A percentile compares a stretch with the other conserved stretches of the same genome.
Conservation (phyloP, 1,140 invertebrate species). For the Tetraneura akinire region DNA sequence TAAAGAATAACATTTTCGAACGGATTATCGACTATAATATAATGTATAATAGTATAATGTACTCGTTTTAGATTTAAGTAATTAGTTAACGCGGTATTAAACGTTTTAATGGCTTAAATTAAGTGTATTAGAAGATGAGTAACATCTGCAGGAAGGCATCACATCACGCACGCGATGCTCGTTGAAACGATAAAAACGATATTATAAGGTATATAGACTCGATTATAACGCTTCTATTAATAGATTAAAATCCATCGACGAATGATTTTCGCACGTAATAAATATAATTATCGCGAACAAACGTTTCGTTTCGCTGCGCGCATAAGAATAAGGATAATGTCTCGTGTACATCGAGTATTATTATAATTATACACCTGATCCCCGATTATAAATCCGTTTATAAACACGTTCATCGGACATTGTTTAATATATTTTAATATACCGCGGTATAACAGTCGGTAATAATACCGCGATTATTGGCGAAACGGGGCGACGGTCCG, state of each 20-base stretch:
- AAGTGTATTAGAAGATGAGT: not conserved
- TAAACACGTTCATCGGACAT: too few relatives aligned
- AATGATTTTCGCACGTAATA: not conserved
- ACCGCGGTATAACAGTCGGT: too few relatives aligned
- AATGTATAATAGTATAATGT: not conserved
- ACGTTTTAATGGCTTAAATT: slow-evolving; percentile 5
- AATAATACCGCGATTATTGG: too few relatives aligned
- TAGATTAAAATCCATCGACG: slow-evolving; percentile 21
- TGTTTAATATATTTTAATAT: too few relatives aligned
- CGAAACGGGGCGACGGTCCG: too few relatives aligned
- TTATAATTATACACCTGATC: too few relatives aligned
- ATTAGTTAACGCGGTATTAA: slow-evolving; percentile 11
- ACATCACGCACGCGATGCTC: not conserved
- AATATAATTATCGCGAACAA: not conserved
- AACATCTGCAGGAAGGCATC: not conserved
- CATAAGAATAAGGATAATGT: too few relatives aligned
- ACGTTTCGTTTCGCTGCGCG: not conserved
- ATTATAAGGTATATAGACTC: not conserved
- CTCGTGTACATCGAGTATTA: too few relatives aligned
- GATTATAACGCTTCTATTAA: not conserved
- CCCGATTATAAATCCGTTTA: too few relatives aligned
- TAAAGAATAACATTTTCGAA: too few relatives aligned
- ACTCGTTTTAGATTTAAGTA: too few relatives aligned
- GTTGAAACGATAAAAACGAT: not conserved
- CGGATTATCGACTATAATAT: too few relatives aligned